phyloP scores from a whole-genome alignment of 2,888 invertebrate species.

The Drosophila lutescens region DNA sequence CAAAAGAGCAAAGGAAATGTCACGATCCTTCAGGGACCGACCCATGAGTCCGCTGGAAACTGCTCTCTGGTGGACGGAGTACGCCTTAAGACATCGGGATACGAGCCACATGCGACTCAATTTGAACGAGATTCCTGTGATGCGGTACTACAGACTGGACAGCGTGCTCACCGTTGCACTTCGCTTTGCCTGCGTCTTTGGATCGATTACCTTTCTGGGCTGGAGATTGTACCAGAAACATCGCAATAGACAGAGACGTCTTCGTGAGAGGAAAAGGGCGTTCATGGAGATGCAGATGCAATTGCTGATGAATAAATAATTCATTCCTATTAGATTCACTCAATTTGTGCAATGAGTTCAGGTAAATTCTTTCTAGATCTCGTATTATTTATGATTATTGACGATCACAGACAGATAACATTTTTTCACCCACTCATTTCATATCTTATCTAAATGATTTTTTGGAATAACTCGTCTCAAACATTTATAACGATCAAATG shows the following conservation, averaged over 20 bases:
- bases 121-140: constrained; percentile 63
- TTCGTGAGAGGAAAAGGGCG: not conserved
- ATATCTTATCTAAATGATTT: not conserved
- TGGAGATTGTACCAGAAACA: constrained; percentile 1
- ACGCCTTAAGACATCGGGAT: constrained; percentile 73
- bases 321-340: not conserved
- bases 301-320: not conserved
- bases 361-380: not conserved
- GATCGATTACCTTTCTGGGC: constrained; percentile 22
- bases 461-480: too few relatives aligned
- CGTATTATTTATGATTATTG: not conserved
- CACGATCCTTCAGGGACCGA: constrained; percentile 57
- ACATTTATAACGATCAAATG: too few relatives aligned
- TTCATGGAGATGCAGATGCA: constrained; percentile 1
- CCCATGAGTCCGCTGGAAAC: constrained; percentile 69
- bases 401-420: not conserved
- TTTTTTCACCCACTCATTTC: not conserved
- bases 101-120: constrained; percentile 69
- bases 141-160: constrained; percentile 75
- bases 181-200: constrained; percentile 44
- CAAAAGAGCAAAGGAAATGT: constrained; percentile 46
- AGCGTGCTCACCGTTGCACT: constrained; percentile 50
- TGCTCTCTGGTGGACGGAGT: constrained; percentile 82
- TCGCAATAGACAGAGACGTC: not conserved
- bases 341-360: not conserved